Evolutionary conservation across 2,888 invertebrate species (phyloP), one percentile per base, ranked within the genome.

Genomic region (Melieria picta): DNA sequence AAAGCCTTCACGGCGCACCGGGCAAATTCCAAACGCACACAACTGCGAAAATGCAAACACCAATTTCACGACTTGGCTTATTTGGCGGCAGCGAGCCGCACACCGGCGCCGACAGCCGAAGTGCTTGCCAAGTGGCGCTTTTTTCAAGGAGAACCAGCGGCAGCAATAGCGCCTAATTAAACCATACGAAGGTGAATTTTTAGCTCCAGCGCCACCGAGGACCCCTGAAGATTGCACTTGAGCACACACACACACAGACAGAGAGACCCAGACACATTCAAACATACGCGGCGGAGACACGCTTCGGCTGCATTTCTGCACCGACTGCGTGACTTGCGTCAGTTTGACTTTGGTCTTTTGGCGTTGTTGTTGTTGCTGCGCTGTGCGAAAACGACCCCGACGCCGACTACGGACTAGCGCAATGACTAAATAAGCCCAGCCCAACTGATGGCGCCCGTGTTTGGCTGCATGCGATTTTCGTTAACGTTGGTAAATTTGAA

Each of bases 401-500:
- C 13, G 13, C 63, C 48, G n/a, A 16, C 13, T 52, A 50, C 50
- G 52, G 50, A 64, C 52, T 50, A 43, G 30, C 42, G 64, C 7
- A 64, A 52, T 42, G 43, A 52, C 55, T 52, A 64, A 64, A 52
- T 46, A 52, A 50, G 64, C 64, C 42, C 42, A 50, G 52, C 30
- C 43, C 42, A 52, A 13, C 13, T 7, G 52, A 52, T 64, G 47
- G 64, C 64, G 64, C 43, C 52, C 42, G 52, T 64, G 48, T 64
- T 47, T 47, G 42, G 7, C 7, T 50, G 7, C 11, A 50, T 11
- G 50, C 11, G 7, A 55, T 60, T 71, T 65, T 60, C 55, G 63
- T 55, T 64, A 50, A 58, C 50, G 60, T 55, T 58, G 72, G 76
- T 67, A 74, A 79, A 81, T 81, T 79, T 79, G 78, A 80, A 81